Evolutionary conservation across 1,140 invertebrate species (phyloP).

Genomic region (Philotrypesis tridentata): DNA sequence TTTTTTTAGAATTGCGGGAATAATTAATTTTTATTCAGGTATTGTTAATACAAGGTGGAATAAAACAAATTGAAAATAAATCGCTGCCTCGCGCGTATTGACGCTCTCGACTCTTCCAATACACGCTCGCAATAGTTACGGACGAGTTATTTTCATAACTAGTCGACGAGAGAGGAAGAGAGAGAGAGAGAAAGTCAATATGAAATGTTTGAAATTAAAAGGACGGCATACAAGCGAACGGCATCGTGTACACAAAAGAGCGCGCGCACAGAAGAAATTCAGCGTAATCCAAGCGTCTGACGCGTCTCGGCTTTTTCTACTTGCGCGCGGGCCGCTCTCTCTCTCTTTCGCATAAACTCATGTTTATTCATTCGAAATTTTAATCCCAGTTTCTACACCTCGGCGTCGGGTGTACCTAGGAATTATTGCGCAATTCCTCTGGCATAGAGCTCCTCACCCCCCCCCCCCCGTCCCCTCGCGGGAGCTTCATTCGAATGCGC

Average conservation of each 20-base stretch:
- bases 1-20: too few species aligned
- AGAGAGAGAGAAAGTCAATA: too few species aligned
- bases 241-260: background rate
- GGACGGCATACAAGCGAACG: background rate
- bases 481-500: too few species aligned
- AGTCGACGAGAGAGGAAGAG: background rate
- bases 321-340: background rate
- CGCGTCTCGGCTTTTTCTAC: background rate
- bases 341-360: background rate
- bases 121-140: background rate
- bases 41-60: too few species aligned
- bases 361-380: conserved; percentile 11
- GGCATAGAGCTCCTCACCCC: too few species aligned
- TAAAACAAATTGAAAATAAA: background rate
- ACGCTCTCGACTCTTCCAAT: too few species aligned
- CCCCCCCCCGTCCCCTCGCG: too few species aligned
- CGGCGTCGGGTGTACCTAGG: background rate
- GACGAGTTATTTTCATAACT: background rate
- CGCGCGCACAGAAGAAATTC: too few species aligned
- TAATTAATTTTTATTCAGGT: too few species aligned
- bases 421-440: background rate
- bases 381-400: background rate
- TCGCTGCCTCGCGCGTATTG: too few species aligned
- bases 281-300: background rate
- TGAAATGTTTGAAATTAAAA: background rate